A percentile compares a stretch with the other conserved stretches of the same genome.
phyloP scores from a whole-genome alignment of 2,797 vertebrate species.

The Anomalospiza imberbis region DNA sequence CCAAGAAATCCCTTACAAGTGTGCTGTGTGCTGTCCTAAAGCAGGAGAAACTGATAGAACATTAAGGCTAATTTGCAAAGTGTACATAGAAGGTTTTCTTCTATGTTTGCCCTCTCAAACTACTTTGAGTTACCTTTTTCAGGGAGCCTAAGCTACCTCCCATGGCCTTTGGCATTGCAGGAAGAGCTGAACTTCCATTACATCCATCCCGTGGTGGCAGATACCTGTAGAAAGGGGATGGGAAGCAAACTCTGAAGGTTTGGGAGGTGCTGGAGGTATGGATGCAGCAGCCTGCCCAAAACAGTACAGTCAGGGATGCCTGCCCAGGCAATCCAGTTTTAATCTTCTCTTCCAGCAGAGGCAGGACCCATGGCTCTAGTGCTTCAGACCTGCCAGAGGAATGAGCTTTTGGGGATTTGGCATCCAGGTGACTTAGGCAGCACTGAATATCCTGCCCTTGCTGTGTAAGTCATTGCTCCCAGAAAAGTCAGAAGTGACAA shows the following conservation, averaged over 20 bases:
- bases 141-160: background rate
- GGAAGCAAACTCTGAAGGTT: background rate
- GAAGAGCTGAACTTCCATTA: background rate
- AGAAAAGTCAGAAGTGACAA: background rate
- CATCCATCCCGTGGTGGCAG: background rate
- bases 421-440: background rate
- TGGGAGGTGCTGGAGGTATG: background rate
- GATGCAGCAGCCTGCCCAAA: background rate
- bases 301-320: background rate
- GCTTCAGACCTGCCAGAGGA: background rate
- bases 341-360: background rate
- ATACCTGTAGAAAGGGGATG: background rate
- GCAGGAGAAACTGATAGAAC: background rate
- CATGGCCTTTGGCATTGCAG: background rate
- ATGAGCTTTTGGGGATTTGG: background rate
- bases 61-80: background rate
- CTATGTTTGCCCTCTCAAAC: background rate
- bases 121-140: background rate
- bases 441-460: background rate
- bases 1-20: background rate
- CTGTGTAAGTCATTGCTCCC: background rate
- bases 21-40: background rate
- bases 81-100: background rate
- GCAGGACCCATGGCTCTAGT: rapidly evolving
- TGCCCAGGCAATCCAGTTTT: background rate